phyloP scores from a whole-genome alignment of 2,113 vertebrate species.

The Capreolus pygargus region DNA sequence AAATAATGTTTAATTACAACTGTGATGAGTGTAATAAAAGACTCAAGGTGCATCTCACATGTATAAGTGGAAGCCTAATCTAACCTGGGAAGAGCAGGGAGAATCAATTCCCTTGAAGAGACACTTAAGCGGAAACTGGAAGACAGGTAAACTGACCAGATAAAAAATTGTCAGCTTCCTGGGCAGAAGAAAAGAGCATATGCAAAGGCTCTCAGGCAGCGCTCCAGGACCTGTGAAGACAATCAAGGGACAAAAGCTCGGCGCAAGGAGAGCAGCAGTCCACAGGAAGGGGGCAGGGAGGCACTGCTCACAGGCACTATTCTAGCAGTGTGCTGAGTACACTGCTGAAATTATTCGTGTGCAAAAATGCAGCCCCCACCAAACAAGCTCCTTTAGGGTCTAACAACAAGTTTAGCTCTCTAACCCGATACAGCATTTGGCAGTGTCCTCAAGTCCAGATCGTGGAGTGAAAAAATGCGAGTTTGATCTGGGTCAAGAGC shows the following conservation, averaged over 20 bases:
- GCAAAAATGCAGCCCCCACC: background rate
- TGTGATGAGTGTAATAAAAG: conserved; percentile 26
- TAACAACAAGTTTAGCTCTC: background rate
- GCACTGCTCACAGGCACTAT: background rate
- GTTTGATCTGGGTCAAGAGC: background rate
- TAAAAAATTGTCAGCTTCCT: background rate
- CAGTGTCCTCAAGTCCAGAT: background rate
- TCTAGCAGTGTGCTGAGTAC: background rate
- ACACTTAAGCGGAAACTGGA: conserved; percentile 16
- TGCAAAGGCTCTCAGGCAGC: background rate
- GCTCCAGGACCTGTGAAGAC: background rate
- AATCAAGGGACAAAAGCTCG: background rate
- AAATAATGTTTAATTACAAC: background rate
- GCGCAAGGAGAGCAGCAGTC: background rate
- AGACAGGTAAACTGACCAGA: background rate
- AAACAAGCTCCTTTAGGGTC: background rate
- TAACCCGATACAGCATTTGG: background rate
- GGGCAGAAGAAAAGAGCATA: background rate
- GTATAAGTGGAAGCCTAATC: background rate
- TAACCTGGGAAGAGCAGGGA: background rate
- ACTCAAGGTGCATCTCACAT: background rate
- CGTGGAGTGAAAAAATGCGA: background rate
- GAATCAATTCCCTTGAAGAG: conserved; percentile 2
- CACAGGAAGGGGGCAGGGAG: background rate
- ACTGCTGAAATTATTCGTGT: background rate